phyloP scores from a whole-genome alignment of 2,113 vertebrate species.

The Psilopogon haemacephalus region DNA sequence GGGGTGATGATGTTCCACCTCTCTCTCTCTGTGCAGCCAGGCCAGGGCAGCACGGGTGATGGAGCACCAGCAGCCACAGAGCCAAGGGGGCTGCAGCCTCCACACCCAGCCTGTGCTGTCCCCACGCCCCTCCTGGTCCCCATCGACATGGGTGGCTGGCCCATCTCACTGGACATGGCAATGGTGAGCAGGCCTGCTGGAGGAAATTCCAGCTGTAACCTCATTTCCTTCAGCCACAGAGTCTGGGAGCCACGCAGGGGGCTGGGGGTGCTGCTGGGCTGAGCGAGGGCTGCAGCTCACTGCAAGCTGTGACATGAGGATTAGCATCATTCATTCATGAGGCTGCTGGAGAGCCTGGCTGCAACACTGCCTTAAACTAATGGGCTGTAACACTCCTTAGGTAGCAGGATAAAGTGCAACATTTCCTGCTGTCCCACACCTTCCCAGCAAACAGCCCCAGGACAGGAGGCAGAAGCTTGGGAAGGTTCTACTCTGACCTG shows the following conservation, averaged over 20 bases:
- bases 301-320: neutral
- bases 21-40: slow-evolving; percentile 41
- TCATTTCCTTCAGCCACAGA: slow-evolving; percentile 40
- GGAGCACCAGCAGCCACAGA: neutral
- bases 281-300: neutral
- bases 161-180: slow-evolving; percentile 75
- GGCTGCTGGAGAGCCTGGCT: neutral
- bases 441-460: neutral
- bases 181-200: slow-evolving; percentile 76
- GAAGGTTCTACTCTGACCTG: neutral
- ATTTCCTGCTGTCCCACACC: neutral
- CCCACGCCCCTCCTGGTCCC: slow-evolving; percentile 67
- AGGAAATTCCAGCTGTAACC: slow-evolving; percentile 68
- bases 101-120: neutral
- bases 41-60: neutral
- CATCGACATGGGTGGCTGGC: slow-evolving; percentile 45
- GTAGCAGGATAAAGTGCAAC: neutral
- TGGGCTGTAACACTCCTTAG: rapidly evolving
- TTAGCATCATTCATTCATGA: slow-evolving; percentile 57
- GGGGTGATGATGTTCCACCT: rapidly evolving
- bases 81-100: rapidly evolving
- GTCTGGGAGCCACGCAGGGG: neutral
- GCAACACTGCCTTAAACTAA: neutral
- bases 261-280: neutral
- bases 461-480: neutral